Base-by-base conservation (phyloP, 2,888 invertebrate genomes). In the Ischnura elegans region DNA sequence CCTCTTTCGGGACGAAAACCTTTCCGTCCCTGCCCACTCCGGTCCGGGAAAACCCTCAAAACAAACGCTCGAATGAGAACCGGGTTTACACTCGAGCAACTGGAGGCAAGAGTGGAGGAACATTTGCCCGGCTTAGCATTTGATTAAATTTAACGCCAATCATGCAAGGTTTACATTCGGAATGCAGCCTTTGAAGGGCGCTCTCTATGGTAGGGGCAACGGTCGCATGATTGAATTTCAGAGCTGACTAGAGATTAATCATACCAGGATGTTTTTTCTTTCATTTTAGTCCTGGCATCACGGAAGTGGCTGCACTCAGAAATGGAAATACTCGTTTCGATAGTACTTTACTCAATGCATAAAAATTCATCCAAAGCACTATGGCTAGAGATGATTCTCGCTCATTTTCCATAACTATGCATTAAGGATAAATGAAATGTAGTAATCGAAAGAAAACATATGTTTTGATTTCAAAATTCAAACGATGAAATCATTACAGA, bases 71-170 rank as follows among this genome's bases (percentile, higher is more conserved):
- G n/a, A n/a, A 25, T 19, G n/a, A 19, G 25, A 61, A 61, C 51
- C 61, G n/a, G n/a, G n/a, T 25, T 61, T 61, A n/a, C 6, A 25
- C 51, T 10, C 3, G 21, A n/a, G 61, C n/a, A 61, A 6, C 0
- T 13, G 61, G 61, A 61, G 61, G 25, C 61, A 19, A 19, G n/a
- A 61, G 61, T 10, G 61, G 61, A 61, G n/a, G 61, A 4, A 61
- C 25, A 61, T 61, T n/a, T n/a, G 61, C n/a, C n/a, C n/a, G 61
- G 61, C n/a, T 61, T 61, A n/a, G 61, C 61, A 61, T 61, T 61
- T 61, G n/a, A 61, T 61, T 61, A 61, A 61, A 61, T 61, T 61
- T 61, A 4, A 25, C 61, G 61, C n/a, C n/a, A 61, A 61, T 61
- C 61, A 61, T 61, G 61, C n/a, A 61, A 25, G 61, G 61, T 61